A percentile compares a stretch with the other conserved stretches of the same genome.
Conservation (phyloP, 2,113 vertebrate species). For the Petroica traversi region DNA sequence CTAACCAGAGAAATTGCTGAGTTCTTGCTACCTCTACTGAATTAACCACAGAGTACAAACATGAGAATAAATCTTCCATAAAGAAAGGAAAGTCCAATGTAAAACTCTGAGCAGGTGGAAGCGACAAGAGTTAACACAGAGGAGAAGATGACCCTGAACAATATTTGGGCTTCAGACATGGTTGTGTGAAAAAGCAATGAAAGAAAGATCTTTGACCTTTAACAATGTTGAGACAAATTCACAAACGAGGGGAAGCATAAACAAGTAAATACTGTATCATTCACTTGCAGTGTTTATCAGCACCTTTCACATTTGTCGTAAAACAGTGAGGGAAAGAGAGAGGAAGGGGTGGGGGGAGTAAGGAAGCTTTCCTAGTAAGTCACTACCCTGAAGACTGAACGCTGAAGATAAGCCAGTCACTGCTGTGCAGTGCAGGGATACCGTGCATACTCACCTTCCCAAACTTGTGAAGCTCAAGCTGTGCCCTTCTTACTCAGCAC, state of each 20-base stretch:
- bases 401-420: conserved; percentile 32
- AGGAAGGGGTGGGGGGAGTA: no score
- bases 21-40: background rate
- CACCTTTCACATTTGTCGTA: conserved; percentile 43
- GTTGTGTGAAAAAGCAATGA: background rate
- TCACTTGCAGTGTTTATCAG: conserved; percentile 50
- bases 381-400: background rate
- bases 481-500: background rate
- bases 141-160: background rate
- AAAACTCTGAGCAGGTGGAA: background rate
- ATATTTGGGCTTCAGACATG: background rate
- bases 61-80: background rate
- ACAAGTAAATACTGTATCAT: conserved; percentile 4
- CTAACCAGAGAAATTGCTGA: background rate
- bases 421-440: background rate
- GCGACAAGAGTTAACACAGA: background rate
- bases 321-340: background rate
- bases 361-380: conserved; percentile 28
- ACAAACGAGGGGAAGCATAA: fast-evolving
- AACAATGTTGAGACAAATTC: background rate
- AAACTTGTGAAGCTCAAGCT: background rate
- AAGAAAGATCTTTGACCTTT: background rate
- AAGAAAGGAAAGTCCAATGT: background rate
- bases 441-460: background rate
- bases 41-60: background rate